A percentile compares a stretch with the other conserved stretches of the same genome.
Evolutionary conservation across 2,797 vertebrate species (phyloP).

Genomic region (Melanotaenia pygmaea): DNA sequence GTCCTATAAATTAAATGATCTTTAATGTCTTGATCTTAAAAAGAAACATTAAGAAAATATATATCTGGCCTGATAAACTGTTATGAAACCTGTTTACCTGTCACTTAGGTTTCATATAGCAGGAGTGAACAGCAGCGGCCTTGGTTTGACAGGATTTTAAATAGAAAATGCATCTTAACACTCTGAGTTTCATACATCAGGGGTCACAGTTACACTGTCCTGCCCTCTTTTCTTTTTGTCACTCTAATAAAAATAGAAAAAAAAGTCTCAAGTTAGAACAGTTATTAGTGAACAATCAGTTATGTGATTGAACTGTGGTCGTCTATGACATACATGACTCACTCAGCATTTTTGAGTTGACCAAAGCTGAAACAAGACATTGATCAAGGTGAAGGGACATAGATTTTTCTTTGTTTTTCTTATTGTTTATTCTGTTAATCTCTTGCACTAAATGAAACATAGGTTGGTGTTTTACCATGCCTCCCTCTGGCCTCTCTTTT

Average conservation of each 20-base stretch:
- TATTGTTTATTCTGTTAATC: constrained; percentile 28
- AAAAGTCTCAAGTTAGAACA: constrained; percentile 2
- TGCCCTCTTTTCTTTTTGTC: neutral
- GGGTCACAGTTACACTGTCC: constrained; percentile 3
- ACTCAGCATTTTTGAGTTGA: neutral
- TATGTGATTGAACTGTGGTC: neutral
- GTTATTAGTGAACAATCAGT: neutral
- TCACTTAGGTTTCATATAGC: no score
- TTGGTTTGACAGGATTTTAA: neutral
- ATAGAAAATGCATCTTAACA: neutral
- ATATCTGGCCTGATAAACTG: no score
- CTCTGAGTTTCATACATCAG: neutral
- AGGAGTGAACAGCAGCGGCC: no score
- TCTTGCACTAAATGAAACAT: constrained; percentile 15
- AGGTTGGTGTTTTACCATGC: constrained; percentile 13
- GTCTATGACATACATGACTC: neutral
- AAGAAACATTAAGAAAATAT: no score
- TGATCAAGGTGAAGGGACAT: constrained; percentile 7
- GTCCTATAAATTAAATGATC: no score
- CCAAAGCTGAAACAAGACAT: constrained; percentile 7
- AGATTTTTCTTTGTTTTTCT: constrained; percentile 3
- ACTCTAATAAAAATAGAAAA: neutral
- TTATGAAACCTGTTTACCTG: no score
- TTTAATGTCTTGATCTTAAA: no score
- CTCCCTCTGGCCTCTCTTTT: constrained; percentile 35